Conservation (phyloP, 1,140 invertebrate species). For the Neodiprion fabricii region DNA sequence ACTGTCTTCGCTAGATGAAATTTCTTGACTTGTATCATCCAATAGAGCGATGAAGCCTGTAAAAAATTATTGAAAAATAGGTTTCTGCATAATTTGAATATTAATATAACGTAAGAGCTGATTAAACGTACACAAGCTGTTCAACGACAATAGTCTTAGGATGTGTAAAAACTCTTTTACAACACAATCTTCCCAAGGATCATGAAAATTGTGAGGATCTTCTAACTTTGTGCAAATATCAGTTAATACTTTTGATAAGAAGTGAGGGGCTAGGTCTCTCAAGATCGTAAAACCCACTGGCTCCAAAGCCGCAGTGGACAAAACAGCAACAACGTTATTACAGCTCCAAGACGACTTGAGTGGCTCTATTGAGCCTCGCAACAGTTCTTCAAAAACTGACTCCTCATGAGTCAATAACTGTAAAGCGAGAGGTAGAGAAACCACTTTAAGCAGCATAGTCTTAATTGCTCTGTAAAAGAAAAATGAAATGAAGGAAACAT, state of each 20-base stretch:
- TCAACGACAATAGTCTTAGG: constrained; percentile 50
- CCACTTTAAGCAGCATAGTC: constrained; percentile 48
- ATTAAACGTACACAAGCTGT: constrained; percentile 49
- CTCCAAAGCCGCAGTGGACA: constrained; percentile 49
- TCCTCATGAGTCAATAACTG: constrained; percentile 46
- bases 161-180: constrained; percentile 50
- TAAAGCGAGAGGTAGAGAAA: constrained; percentile 46
- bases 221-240: constrained; percentile 47
- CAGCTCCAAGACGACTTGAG: constrained; percentile 51
- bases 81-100: constrained; percentile 17
- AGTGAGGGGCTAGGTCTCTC: constrained; percentile 45
- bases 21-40: constrained; percentile 30
- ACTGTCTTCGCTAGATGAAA: constrained; percentile 38
- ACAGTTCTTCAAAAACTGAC: constrained; percentile 51
- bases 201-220: constrained; percentile 44
- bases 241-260: constrained; percentile 49
- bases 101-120: background rate
- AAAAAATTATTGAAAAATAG: constrained; percentile 3
- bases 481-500: background rate
- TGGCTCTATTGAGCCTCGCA: constrained; percentile 50
- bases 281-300: constrained; percentile 42
- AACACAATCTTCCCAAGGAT: constrained; percentile 49
- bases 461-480: constrained; percentile 46
- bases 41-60: constrained; percentile 53
- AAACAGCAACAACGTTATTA: constrained; percentile 46